Evolutionary conservation across 1,140 invertebrate genomes (phyloP).

Genomic region (Oedothorax gibbosus): DNA sequence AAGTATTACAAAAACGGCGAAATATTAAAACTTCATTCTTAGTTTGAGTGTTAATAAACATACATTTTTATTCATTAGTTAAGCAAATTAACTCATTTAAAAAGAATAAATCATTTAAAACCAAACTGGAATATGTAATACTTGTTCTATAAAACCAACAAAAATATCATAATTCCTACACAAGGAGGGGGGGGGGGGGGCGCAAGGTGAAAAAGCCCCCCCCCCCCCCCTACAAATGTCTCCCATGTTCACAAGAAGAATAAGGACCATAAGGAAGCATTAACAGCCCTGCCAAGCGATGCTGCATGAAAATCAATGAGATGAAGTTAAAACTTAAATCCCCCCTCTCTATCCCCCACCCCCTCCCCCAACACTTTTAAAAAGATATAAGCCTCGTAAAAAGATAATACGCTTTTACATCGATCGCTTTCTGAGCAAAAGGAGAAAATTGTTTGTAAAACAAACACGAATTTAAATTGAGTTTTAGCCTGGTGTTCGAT

Average conservation of each 20-base stretch:
- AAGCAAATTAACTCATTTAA: no score
- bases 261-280: slow-evolving; percentile 20
- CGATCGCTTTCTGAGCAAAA: background rate
- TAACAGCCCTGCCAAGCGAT: slow-evolving; percentile 18
- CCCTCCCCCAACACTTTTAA: no score
- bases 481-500: slow-evolving; percentile 28
- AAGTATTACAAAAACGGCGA: no score
- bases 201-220: background rate
- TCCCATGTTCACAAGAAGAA: background rate
- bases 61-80: no score
- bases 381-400: background rate
- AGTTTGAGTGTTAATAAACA: no score
- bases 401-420: slow-evolving; percentile 11
- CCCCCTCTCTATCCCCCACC: no score
- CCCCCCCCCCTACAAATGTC: background rate
- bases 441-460: slow-evolving; percentile 38
- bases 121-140: no score
- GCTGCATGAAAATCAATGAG: slow-evolving; percentile 14
- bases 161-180: no score
- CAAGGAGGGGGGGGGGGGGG: no score
- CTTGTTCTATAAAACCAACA: no score
- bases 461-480: slow-evolving; percentile 36
- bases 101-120: no score
- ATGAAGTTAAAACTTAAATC: slow-evolving; percentile 25
- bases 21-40: no score